A percentile compares a stretch with the other conserved stretches of the same genome.
phyloP scores from a whole-genome alignment of 2,888 invertebrate genomes.

The Ophioninae sp. region DNA sequence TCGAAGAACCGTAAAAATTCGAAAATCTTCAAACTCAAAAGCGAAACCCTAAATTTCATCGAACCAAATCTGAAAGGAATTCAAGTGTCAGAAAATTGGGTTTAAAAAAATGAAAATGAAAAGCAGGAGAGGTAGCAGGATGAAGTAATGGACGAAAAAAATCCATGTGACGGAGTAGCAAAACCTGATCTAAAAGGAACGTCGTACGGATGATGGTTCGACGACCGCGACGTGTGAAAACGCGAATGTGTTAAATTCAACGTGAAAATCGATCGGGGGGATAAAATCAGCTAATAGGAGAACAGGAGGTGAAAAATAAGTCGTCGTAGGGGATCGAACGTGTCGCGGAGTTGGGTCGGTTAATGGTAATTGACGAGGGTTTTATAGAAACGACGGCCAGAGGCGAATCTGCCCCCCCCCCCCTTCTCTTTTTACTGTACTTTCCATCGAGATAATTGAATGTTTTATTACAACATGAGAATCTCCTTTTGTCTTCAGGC shows the following conservation, averaged over 20 bases:
- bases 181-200: slow-evolving; percentile 36
- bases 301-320: slow-evolving; percentile 23
- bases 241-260: slow-evolving; percentile 35
- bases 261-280: slow-evolving; percentile 51
- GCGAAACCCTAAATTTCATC: not conserved
- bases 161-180: slow-evolving; percentile 22
- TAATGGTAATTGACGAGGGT: slow-evolving; percentile 51
- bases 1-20: not conserved
- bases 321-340: not conserved
- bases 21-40: not conserved
- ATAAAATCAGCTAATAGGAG: slow-evolving; percentile 38
- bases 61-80: not conserved
- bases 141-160: slow-evolving; percentile 9
- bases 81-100: not conserved
- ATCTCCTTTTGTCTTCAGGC: slow-evolving; percentile 27
- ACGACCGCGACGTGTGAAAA: slow-evolving; percentile 38
- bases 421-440: slow-evolving; percentile 23
- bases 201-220: slow-evolving; percentile 38
- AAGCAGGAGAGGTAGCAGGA: not conserved
- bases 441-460: slow-evolving; percentile 55
- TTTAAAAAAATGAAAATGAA: not conserved
- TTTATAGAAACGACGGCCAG: slow-evolving; percentile 21
- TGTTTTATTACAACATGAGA: slow-evolving; percentile 23
- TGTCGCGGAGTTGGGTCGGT: slow-evolving; percentile 25
- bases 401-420: slow-evolving; percentile 36